Base-by-base conservation (phyloP, 2,888 invertebrate species). In the Pandemis corylana region DNA sequence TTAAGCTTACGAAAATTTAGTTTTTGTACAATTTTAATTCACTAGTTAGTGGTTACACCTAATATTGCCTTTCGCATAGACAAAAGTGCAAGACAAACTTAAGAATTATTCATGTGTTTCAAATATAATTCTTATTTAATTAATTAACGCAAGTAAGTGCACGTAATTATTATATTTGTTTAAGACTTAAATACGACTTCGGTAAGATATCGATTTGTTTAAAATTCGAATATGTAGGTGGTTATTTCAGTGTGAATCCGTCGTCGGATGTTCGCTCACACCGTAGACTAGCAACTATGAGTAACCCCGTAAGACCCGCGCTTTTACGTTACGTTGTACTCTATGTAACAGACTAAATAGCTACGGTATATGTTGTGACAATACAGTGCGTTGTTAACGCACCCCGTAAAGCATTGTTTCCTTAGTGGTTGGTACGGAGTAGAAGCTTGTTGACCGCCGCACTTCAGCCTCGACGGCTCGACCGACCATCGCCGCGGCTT, bases 11-110 rank as follows among this genome's bases (percentile, higher is more conserved):
- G 85, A 84, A 82, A 86, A 87, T 89, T 87, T 93, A 92, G 92
- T 91, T 93, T 93, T 94, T 94, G 89, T 94, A 94, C 92, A 89
- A 92, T 88, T 87, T 83, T 81, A 84, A 87, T 85, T 87, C 90
- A 91, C 89, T 91, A 90, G 89, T 88, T 90, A 89, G 88, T 84
- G 85, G 77, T 76, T 74, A 88, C 88, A 89, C 86, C 80, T 84
- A 84, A 84, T 81, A 82, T 83, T 82, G 85, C 83, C 83, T 83
- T 75, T 84, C 74, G 78, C 82, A 79, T 81, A 78, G 81, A 83
- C 77, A 84, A 77, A 79, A 77, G 10, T 76, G 79, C 79, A 79
- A 80, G 78, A 78, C 78, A 79, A 74, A 77, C 66, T 68, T 78
- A 79, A 77, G 76, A 76, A 78, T 79, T 77, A 80, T 80, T 78